phyloP scores from a whole-genome alignment of 2,113 vertebrate genomes.

The Leiothrix lutea region DNA sequence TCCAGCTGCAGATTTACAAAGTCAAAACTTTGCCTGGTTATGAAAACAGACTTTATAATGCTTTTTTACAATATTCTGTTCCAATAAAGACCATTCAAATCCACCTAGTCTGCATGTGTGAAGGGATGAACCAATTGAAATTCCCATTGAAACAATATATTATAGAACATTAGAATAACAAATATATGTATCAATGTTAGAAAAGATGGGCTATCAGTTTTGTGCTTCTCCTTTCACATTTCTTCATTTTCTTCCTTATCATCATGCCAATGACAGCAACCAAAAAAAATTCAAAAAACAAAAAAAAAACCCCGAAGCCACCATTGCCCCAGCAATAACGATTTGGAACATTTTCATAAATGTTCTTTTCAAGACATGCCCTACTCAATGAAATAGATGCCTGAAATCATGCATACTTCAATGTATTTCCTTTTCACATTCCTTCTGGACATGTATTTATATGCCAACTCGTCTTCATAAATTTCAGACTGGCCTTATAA shows the following conservation, averaged over 20 bases:
- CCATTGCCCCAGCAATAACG: constrained; percentile 7
- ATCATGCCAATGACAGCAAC: not conserved
- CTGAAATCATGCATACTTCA: constrained; percentile 30
- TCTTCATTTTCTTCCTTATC: not conserved
- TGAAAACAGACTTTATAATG: not conserved
- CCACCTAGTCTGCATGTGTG: not conserved
- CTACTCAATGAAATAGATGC: constrained; percentile 23
- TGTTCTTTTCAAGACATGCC: constrained; percentile 40
- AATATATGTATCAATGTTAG: not conserved
- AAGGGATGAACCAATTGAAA: not conserved
- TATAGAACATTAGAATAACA: not conserved
- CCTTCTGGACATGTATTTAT: constrained; percentile 46
- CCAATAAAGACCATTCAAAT: not conserved
- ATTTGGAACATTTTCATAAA: constrained; percentile 48
- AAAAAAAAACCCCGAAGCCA: fast-evolving
- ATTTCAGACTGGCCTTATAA: constrained; percentile 53
- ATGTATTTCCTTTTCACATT: constrained; percentile 37
- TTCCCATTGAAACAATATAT: not conserved
- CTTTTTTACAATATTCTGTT: not conserved
- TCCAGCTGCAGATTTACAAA: not conserved
- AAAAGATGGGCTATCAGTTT: not conserved
- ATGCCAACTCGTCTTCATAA: constrained; percentile 52
- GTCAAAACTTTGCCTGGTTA: not conserved
- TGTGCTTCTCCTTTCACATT: constrained; percentile 2
- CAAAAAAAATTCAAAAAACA: not conserved